Conservation (phyloP, 2,113 vertebrate genomes). For the Dunckerocampus dactyliophorus region DNA sequence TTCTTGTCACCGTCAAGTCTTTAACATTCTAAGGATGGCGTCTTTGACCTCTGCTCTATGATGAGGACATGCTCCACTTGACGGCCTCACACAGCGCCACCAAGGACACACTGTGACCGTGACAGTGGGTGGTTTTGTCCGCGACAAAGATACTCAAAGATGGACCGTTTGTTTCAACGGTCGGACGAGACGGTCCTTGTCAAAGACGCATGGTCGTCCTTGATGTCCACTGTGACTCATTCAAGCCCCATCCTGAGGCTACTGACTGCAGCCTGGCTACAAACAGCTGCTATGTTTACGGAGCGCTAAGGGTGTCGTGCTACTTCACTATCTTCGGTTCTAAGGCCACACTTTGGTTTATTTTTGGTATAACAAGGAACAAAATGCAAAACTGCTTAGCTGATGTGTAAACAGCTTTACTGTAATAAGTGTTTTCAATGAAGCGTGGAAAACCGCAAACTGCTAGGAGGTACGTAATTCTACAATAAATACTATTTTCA, state of each 20-base stretch:
- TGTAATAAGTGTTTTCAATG: too few species aligned
- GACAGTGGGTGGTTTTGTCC: slow-evolving; percentile 50
- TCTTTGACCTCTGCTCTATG: slow-evolving; percentile 46
- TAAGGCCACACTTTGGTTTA: too few species aligned
- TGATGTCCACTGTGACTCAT: slow-evolving; percentile 40
- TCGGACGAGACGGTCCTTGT: slow-evolving; percentile 8
- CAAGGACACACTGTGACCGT: slow-evolving; percentile 4
- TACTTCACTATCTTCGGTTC: too few species aligned
- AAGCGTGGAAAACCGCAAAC: too few species aligned
- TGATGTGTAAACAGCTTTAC: too few species aligned
- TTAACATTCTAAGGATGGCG: slow-evolving; percentile 2
- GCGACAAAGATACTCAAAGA: slow-evolving; percentile 52
- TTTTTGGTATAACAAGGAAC: too few species aligned
- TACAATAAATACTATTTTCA: too few species aligned
- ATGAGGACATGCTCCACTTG: slow-evolving; percentile 28
- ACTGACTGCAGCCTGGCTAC: slow-evolving; percentile 1
- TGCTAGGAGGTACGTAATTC: too few species aligned
- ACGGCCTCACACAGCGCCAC: slow-evolving; percentile 9
- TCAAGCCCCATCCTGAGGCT: background rate
- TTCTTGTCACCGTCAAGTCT: slow-evolving; percentile 5
- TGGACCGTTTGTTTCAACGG: slow-evolving; percentile 23
- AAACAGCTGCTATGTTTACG: slow-evolving; percentile 27
- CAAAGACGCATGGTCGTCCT: slow-evolving; percentile 16
- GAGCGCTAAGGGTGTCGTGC: slow-evolving; percentile 8
- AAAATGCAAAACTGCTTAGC: too few species aligned